phyloP scores from a whole-genome alignment of 2,113 vertebrate species.

The Bos javanicus region DNA sequence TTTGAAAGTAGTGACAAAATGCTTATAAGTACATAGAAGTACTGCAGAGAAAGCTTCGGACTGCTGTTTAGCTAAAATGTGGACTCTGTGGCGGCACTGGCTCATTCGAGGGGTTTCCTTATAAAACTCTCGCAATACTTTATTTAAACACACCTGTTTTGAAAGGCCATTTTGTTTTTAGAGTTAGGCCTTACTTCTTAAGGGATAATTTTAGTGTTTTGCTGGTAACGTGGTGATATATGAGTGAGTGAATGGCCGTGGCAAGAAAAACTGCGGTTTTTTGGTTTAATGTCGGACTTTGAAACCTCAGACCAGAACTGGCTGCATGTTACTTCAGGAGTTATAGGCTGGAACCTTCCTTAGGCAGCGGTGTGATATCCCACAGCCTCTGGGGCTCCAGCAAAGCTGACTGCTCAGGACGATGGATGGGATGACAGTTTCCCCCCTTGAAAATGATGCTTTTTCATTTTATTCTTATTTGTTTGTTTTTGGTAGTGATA shows the following conservation, averaged over 20 bases:
- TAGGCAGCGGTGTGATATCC: neutral
- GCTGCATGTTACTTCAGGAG: neutral
- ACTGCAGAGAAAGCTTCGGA: constrained; percentile 55
- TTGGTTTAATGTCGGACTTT: neutral
- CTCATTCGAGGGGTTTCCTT: constrained; percentile 48
- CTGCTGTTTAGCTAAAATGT: constrained; percentile 47
- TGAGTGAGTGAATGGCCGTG: neutral
- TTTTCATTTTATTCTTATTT: neutral
- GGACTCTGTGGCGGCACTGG: neutral
- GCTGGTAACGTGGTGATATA: neutral
- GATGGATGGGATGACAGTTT: neutral
- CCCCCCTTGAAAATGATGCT: neutral
- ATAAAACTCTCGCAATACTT: neutral
- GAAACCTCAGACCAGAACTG: neutral
- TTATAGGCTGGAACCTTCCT: neutral
- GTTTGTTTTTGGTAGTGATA: neutral
- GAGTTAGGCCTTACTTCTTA: neutral
- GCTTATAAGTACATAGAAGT: constrained; percentile 60
- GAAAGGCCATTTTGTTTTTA: constrained; percentile 43
- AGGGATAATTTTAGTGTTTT: neutral
- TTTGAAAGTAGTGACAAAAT: constrained; percentile 73
- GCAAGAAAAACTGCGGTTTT: neutral
- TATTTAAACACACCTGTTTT: neutral
- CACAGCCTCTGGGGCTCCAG: too few relatives aligned
- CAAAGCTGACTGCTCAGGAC: neutral